Evolutionary conservation across 2,113 vertebrate genomes (phyloP).

Genomic region (Micromys minutus): DNA sequence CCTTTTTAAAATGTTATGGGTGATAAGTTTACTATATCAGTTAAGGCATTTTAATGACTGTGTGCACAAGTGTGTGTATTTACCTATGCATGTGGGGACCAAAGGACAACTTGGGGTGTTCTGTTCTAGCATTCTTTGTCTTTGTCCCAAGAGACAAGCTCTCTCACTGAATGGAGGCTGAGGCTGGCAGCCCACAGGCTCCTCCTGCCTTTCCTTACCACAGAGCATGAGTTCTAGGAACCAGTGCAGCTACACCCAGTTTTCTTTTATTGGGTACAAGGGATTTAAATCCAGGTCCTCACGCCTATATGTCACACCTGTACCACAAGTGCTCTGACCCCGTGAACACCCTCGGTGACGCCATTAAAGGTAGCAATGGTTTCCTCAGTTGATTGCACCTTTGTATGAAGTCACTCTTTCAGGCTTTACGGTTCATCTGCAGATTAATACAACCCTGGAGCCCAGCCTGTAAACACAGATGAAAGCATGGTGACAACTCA

Average conservation of each 20-base stretch:
- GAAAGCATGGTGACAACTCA: constrained; percentile 11
- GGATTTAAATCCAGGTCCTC: not conserved
- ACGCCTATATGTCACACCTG: too few relatives aligned
- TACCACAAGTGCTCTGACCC: not conserved
- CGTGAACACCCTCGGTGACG: not conserved
- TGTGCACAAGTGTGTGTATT: not conserved
- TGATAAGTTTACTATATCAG: constrained; percentile 3
- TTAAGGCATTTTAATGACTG: not conserved
- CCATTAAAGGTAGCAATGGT: constrained; percentile 35
- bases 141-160: not conserved
- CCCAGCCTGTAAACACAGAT: constrained; percentile 2
- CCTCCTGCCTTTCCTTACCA: too few relatives aligned
- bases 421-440: not conserved
- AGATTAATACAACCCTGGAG: not conserved
- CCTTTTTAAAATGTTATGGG: constrained; percentile 30
- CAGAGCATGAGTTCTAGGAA: not conserved
- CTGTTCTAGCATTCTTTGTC: too few relatives aligned
- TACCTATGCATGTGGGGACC: not conserved
- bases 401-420: constrained; percentile 15
- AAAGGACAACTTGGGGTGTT: not conserved
- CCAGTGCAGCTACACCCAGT: too few relatives aligned
- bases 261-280: too few relatives aligned
- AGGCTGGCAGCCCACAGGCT: not conserved
- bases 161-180: not conserved
- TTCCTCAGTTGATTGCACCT: not conserved